Evolutionary conservation across 2,113 vertebrate genomes (phyloP).

Genomic region (Grallaria varia): DNA sequence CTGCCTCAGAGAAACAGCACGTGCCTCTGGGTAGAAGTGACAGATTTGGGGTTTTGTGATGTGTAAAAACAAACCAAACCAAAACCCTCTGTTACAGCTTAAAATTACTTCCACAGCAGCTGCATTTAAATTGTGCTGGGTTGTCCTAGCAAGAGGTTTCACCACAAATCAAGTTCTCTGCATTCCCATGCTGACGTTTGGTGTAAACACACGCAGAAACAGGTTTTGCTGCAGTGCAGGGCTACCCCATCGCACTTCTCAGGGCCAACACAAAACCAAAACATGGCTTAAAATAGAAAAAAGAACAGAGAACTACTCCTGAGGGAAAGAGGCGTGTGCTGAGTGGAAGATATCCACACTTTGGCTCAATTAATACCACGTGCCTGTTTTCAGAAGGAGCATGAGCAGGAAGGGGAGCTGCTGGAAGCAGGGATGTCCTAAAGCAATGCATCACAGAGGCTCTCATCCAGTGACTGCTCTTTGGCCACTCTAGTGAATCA

Average conservation of each 20-base stretch:
- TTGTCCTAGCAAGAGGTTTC: neutral
- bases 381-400: neutral
- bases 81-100: neutral
- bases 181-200: accelerated
- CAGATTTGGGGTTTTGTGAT: neutral
- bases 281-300: neutral
- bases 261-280: neutral
- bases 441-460: neutral
- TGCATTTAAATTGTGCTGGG: neutral
- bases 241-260: accelerated
- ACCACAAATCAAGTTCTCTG: neutral
- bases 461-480: neutral
- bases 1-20: accelerated
- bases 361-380: accelerated
- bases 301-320: neutral
- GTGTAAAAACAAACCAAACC: neutral
- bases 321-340: neutral
- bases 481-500: neutral
- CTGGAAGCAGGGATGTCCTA: neutral
- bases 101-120: neutral
- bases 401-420: neutral
- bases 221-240: neutral
- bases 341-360: neutral
- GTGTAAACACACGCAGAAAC: accelerated
- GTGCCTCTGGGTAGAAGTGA: accelerated